Evolutionary conservation across 2,888 invertebrate species (phyloP).

Genomic region (Mongoloraphidia duomilia): DNA sequence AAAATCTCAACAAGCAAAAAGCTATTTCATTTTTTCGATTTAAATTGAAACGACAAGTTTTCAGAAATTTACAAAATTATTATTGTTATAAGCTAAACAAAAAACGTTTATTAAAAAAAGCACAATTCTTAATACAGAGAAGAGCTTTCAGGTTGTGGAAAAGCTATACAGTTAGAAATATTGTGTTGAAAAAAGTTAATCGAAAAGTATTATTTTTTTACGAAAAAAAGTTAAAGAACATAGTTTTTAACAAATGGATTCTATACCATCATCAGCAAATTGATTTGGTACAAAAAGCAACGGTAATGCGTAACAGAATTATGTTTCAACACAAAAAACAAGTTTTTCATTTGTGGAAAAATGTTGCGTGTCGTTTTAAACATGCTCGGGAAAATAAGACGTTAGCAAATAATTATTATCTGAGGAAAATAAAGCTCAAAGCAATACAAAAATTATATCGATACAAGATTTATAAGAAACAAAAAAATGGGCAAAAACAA

Average conservation of each 20-base stretch:
- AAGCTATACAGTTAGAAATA: background rate
- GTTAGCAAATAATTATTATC: too few species aligned
- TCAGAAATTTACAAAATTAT: constrained; percentile 8
- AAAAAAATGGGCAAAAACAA: too few species aligned
- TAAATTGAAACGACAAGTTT: constrained; percentile 6
- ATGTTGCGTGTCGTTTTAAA: too few species aligned
- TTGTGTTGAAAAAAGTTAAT: background rate
- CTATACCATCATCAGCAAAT: background rate
- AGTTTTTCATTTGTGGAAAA: too few species aligned
- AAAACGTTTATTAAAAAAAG: constrained; percentile 10
- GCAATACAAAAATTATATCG: too few species aligned
- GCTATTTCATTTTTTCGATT: constrained; percentile 4
- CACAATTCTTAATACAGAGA: constrained; percentile 4
- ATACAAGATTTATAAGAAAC: too few species aligned
- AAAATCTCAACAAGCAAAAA: background rate
- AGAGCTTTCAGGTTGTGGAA: constrained; percentile 4
- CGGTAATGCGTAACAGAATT: too few species aligned
- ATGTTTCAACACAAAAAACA: too few species aligned
- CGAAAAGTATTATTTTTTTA: background rate
- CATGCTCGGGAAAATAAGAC: too few species aligned
- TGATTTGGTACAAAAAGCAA: too few species aligned
- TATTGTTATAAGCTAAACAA: constrained; percentile 9
- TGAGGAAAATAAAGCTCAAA: too few species aligned
- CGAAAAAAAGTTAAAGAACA: background rate
- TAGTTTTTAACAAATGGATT: background rate